Conservation (phyloP, 2,113 vertebrate genomes). For the Pipra filicauda region DNA sequence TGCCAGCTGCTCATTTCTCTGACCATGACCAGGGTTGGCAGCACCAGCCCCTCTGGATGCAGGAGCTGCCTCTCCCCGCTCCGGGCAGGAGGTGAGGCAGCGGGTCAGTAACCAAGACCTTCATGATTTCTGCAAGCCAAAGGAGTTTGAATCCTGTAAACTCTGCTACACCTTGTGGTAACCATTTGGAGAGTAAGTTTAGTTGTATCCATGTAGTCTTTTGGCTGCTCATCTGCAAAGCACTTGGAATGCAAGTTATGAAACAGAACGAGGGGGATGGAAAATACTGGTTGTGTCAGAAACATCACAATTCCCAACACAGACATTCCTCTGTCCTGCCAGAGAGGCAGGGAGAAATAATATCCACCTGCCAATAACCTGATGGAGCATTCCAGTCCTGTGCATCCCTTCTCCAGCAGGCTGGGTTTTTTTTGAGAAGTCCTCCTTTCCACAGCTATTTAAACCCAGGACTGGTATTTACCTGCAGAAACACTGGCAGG, state of each 20-base stretch:
- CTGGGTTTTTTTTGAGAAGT: not conserved
- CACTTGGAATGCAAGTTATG: not conserved
- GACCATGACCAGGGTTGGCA: fast-evolving
- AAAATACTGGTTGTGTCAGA: not conserved
- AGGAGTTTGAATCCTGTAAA: not conserved
- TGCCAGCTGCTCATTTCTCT: not conserved
- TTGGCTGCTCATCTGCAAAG: not conserved
- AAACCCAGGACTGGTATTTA: not conserved
- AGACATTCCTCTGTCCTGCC: not conserved
- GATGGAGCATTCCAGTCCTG: not conserved
- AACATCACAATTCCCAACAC: not conserved
- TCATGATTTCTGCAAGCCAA: not conserved
- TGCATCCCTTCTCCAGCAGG: not conserved
- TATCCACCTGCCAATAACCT: not conserved
- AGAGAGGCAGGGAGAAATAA: not conserved
- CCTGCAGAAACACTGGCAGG: not conserved
- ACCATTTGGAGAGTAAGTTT: not conserved
- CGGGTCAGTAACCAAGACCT: fast-evolving
- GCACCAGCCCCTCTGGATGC: not conserved
- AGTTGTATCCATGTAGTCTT: not conserved
- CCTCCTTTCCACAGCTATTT: not conserved
- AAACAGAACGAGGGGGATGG: not conserved
- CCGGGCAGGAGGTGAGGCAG: not conserved
- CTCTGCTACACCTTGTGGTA: not conserved
- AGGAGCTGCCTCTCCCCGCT: not conserved